A percentile compares a stretch with the other conserved stretches of the same genome.
These are phyloP conservation scores for Hippoglossus hippoglossus DNA, from an alignment of 2,797 vertebrate genomes.

Conservation along the genomic window DNA sequence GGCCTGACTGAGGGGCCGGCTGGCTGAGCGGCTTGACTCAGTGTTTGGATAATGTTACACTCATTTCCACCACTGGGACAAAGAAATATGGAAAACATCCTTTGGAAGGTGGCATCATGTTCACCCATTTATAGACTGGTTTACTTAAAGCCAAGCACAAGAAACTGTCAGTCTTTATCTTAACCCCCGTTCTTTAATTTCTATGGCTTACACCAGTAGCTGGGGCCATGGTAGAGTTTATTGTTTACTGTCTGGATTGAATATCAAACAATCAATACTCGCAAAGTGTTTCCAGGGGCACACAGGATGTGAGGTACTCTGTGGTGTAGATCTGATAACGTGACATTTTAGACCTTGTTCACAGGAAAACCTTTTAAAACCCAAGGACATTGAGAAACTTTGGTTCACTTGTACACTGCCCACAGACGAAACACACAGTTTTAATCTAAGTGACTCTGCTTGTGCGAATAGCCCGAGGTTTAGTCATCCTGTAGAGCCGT, in stretches of 20 bases:
- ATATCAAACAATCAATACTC: no score
- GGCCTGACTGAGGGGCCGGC: background rate
- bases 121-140: no score
- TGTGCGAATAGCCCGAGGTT: background rate
- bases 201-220: no score
- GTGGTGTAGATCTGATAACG: background rate
- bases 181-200: no score
- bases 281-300: no score
- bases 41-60: conserved; percentile 33
- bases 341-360: background rate
- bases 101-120: background rate
- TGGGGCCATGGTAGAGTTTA: no score
- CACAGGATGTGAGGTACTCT: no score
- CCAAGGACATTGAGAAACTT: background rate
- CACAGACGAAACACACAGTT: background rate
- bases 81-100: conserved; percentile 24
- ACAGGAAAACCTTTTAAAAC: background rate
- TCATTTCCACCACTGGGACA: conserved; percentile 27
- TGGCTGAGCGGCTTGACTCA: background rate
- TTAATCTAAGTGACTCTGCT: background rate
- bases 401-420: background rate
- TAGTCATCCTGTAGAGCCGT: background rate
- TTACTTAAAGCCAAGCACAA: no score
- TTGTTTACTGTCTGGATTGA: no score
- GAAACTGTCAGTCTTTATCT: no score